A percentile compares a stretch with the other conserved stretches of the same genome.
These are phyloP conservation scores for Arbacia lixula DNA, from an alignment of 53 echinoderm and acorn worm species.

Conservation along the genomic window DNA sequence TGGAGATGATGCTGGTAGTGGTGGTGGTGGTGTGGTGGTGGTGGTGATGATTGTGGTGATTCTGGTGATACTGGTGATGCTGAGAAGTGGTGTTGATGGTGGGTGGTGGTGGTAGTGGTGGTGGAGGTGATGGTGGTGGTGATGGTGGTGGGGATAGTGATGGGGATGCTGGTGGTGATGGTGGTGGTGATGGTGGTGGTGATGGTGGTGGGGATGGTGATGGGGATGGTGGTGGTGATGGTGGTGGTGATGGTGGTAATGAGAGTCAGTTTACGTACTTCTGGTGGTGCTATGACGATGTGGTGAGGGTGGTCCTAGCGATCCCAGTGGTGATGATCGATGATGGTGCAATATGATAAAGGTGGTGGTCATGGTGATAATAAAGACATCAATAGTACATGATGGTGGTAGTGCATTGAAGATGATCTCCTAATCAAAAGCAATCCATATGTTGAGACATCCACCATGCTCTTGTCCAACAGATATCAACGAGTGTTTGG, in stretches of 20 bases:
- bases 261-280: too few species aligned
- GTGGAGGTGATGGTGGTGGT: not conserved
- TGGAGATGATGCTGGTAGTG: not conserved
- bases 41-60: not conserved
- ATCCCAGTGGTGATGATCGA: not conserved
- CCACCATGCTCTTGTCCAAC: not conserved
- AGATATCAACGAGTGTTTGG: constrained; percentile 86
- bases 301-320: not conserved
- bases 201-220: not conserved
- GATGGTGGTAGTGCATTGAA: too few species aligned
- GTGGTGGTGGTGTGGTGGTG: not conserved
- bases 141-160: not conserved
- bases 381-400: too few species aligned
- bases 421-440: not conserved
- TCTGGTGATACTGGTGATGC: not conserved
- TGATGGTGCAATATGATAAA: not conserved
- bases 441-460: not conserved
- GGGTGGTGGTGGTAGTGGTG: constrained; percentile 11
- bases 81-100: not conserved
- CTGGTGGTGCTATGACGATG: constrained; percentile 3
- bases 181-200: constrained; percentile 29
- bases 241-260: not conserved
- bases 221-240: constrained; percentile 24
- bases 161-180: constrained; percentile 10
- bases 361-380: not conserved